Conservation (phyloP, 2,113 vertebrate species). For the Butorides virescens region DNA sequence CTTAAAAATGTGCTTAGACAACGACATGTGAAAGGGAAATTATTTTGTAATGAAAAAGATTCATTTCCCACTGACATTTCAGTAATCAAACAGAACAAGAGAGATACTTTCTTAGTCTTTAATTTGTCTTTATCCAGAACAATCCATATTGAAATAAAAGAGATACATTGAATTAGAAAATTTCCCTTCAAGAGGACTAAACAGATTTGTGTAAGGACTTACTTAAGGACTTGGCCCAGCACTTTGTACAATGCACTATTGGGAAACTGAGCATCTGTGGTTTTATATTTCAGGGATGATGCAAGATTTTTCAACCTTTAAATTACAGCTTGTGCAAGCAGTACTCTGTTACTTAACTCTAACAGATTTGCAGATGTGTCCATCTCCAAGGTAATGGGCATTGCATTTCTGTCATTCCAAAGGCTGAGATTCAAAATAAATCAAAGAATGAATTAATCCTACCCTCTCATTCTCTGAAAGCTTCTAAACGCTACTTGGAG, state of each 20-base stretch:
- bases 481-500: not conserved
- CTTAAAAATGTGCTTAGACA: not conserved
- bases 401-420: slow-evolving; percentile 23
- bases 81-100: not conserved
- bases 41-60: not conserved
- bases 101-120: not conserved
- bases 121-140: not conserved
- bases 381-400: slow-evolving; percentile 16
- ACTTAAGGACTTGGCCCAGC: not conserved
- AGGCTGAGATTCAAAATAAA: not conserved
- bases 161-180: not conserved
- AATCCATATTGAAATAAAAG: not conserved
- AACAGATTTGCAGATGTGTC: slow-evolving; percentile 27
- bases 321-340: slow-evolving; percentile 48
- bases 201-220: not conserved
- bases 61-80: not conserved
- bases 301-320: slow-evolving; percentile 54
- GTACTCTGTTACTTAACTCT: slow-evolving; percentile 20
- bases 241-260: slow-evolving; percentile 19
- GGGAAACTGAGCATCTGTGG: slow-evolving; percentile 13
- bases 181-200: not conserved
- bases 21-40: not conserved
- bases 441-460: slow-evolving; percentile 23
- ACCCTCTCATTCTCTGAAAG: not conserved
- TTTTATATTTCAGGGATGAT: slow-evolving; percentile 56